These are phyloP conservation scores for Lophochroa leadbeateri DNA, from an alignment of 2,113 vertebrate genomes.

Conservation along the genomic window DNA sequence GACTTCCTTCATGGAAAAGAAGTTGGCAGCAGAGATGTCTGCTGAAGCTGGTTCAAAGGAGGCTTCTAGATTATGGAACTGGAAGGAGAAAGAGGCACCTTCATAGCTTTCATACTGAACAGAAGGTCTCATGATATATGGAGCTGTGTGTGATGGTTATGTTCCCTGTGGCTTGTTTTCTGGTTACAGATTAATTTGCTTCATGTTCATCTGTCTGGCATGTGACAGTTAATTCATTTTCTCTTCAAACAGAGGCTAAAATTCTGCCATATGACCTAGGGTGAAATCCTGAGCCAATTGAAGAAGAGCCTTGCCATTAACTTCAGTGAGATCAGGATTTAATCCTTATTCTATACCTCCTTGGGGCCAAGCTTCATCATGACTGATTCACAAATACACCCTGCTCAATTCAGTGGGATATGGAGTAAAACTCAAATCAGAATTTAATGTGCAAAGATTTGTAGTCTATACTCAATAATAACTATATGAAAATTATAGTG, in stretches of 20 bases:
- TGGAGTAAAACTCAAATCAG: not conserved
- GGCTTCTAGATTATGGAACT: not conserved
- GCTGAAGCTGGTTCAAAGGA: constrained; percentile 1
- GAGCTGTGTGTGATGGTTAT: constrained; percentile 10
- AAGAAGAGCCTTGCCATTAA: not conserved
- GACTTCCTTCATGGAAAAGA: not conserved
- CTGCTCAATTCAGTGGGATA: not conserved
- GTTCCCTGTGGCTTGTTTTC: constrained; percentile 56
- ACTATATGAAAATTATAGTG: not conserved
- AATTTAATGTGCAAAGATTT: not conserved
- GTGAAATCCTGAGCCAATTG: not conserved
- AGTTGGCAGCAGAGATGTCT: not conserved
- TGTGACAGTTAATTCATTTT: constrained; percentile 75
- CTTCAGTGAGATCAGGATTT: not conserved
- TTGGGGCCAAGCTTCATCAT: not conserved
- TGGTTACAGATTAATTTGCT: constrained; percentile 61
- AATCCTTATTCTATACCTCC: not conserved
- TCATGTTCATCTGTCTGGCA: constrained; percentile 66
- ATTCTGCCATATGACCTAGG: constrained; percentile 7
- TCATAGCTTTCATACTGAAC: not conserved
- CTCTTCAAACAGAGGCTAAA: constrained; percentile 48
- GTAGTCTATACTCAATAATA: not conserved
- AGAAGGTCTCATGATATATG: constrained; percentile 47
- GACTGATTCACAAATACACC: not conserved
- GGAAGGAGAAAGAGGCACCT: constrained; percentile 24